Conservation (phyloP, 2,888 invertebrate genomes). For the Cephus sareptanus region DNA sequence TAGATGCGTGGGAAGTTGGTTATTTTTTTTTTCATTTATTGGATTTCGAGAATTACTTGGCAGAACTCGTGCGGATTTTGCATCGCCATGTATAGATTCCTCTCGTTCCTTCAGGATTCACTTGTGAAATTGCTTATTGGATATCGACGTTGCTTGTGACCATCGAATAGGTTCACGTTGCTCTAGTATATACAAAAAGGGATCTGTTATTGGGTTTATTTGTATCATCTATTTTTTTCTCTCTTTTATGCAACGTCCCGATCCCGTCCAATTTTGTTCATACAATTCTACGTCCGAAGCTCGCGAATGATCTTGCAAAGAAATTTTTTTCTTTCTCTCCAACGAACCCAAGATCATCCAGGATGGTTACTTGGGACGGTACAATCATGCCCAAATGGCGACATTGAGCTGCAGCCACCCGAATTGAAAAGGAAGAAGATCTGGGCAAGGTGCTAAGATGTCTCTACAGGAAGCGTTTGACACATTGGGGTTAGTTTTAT, state of each 20-base stretch:
- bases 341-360: too few relatives aligned
- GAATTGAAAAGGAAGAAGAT: background rate
- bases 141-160: background rate
- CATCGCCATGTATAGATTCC: background rate
- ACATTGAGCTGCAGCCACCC: background rate
- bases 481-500: background rate
- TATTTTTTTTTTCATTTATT: background rate
- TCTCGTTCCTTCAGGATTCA: background rate
- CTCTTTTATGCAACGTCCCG: background rate
- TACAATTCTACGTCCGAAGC: too few relatives aligned
- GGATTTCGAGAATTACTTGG: background rate
- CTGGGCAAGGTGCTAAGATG: background rate
- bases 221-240: background rate
- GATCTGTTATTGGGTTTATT: background rate
- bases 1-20: background rate
- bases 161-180: background rate
- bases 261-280: background rate
- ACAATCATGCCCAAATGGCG: too few relatives aligned
- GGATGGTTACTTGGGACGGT: too few relatives aligned
- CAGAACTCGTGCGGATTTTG: background rate
- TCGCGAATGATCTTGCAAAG: too few relatives aligned
- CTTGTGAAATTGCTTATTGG: background rate
- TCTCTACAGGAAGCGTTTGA: background rate
- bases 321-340: too few relatives aligned
- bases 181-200: background rate